Evolutionary conservation across 2,113 vertebrate species (phyloP).

Genomic region (Myodes glareolus): DNA sequence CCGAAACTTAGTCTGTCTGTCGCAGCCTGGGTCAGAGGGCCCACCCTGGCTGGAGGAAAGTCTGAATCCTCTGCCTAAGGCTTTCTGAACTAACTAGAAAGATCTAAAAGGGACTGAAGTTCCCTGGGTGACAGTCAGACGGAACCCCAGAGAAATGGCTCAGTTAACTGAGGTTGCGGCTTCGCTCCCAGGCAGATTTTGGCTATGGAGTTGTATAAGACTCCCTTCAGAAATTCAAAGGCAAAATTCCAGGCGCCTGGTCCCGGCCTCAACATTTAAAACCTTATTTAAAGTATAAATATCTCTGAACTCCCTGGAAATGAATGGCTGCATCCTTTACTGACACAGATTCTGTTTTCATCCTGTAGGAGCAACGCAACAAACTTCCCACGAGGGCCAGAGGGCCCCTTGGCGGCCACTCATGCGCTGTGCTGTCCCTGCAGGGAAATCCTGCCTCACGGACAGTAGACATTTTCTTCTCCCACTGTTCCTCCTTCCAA

Average conservation of each 20-base stretch:
- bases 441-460: neutral
- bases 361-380: neutral
- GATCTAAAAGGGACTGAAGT: neutral
- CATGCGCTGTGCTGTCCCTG: no score
- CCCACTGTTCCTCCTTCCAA: neutral
- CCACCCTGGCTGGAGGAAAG: neutral
- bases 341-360: neutral
- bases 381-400: neutral
- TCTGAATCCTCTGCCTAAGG: no score
- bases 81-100: neutral
- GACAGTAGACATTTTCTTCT: neutral
- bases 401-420: neutral
- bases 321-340: neutral
- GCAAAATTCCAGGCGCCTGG: neutral
- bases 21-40: neutral
- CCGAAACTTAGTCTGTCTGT: neutral
- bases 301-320: neutral
- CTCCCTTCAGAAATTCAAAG: neutral
- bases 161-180: neutral
- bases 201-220: neutral
- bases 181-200: neutral
- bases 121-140: neutral
- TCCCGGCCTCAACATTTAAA: neutral
- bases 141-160: neutral
- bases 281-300: neutral